Percentiles rank a stretch among this genome's conserved stretches.
Evolutionary conservation across 2,113 vertebrate species (phyloP).

Genomic region (Pomatorhinus ruficollis): DNA sequence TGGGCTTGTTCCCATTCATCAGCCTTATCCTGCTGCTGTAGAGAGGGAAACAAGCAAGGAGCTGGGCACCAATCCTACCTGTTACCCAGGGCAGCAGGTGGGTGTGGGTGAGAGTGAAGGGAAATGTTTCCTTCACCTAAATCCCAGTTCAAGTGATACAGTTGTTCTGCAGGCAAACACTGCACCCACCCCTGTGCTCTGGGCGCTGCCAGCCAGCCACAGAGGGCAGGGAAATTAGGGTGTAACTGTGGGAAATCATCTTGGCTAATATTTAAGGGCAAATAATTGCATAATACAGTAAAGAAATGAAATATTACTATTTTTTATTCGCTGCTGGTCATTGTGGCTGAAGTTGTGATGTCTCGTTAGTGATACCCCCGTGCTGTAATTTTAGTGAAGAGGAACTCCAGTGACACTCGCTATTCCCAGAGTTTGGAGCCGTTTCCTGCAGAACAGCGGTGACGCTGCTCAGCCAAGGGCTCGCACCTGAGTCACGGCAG

Average conservation of each 20-base stretch:
- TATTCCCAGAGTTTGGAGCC: neutral
- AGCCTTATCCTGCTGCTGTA: fast-evolving
- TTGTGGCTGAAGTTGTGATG: neutral
- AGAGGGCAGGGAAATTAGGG: neutral
- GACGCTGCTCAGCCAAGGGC: neutral
- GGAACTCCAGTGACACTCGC: neutral
- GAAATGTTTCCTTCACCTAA: neutral
- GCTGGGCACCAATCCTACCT: fast-evolving
- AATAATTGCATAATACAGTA: neutral
- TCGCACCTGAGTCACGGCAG: neutral
- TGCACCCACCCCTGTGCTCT: neutral
- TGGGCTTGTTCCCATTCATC: neutral
- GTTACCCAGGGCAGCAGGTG: neutral
- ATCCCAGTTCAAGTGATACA: neutral
- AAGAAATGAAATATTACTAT: fast-evolving
- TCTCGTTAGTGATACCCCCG: fast-evolving
- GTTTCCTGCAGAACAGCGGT: no score
- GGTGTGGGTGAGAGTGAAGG: neutral
- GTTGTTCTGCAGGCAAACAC: neutral
- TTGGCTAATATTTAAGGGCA: neutral
- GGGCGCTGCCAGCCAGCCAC: neutral
- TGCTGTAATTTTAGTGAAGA: fast-evolving
- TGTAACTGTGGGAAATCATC: no score
- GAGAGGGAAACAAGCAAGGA: neutral
- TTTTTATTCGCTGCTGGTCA: fast-evolving